phyloP scores from a whole-genome alignment of 1,140 invertebrate species.

The Nylanderia fulva region DNA sequence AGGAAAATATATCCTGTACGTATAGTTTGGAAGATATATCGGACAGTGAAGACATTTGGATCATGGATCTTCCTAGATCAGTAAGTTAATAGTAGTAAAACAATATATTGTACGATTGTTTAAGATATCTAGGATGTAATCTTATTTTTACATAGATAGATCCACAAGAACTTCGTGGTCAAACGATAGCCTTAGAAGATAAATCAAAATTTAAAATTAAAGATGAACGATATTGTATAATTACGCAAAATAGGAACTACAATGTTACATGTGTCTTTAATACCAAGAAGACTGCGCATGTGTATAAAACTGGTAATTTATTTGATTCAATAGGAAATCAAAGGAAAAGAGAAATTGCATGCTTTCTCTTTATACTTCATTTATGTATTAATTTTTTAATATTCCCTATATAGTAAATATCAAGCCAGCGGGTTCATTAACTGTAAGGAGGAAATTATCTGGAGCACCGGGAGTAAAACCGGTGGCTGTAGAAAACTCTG shows the following conservation, averaged over 20 bases:
- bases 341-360: background rate
- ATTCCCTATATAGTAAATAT: constrained; percentile 75
- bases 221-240: constrained; percentile 72
- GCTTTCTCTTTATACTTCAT: background rate
- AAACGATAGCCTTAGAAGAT: constrained; percentile 71
- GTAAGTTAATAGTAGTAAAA: constrained; percentile 59
- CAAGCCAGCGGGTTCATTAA: constrained; percentile 71
- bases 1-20: constrained; percentile 60
- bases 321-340: background rate
- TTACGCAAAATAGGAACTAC: constrained; percentile 41
- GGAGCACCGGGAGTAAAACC: constrained; percentile 54
- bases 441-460: constrained; percentile 76
- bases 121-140: background rate
- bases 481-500: constrained; percentile 34
- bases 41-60: constrained; percentile 78
- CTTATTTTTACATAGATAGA: constrained; percentile 67
- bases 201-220: constrained; percentile 79
- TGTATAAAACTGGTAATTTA: constrained; percentile 74
- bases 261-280: constrained; percentile 76
- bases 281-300: constrained; percentile 50
- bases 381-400: background rate
- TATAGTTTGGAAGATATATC: constrained; percentile 73
- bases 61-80: constrained; percentile 78
- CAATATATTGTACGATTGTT: background rate
- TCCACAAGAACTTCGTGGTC: constrained; percentile 72